Conservation (phyloP, 2,113 vertebrate genomes). For the Platycercus adscitus region DNA sequence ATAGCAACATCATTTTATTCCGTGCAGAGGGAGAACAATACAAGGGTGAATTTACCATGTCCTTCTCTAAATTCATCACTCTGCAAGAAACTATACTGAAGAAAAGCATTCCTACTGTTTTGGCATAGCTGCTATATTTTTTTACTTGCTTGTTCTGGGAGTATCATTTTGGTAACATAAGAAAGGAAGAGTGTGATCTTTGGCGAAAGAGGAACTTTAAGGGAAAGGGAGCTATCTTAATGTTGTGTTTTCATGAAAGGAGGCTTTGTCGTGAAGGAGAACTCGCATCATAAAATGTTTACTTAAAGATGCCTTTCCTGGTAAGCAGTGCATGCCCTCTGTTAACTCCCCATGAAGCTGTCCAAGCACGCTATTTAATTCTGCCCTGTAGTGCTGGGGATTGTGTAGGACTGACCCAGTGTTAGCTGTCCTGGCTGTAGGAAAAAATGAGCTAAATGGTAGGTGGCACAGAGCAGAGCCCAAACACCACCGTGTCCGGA, state of each 20-base stretch:
- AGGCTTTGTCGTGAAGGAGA: background rate
- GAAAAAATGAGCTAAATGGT: background rate
- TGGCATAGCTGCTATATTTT: background rate
- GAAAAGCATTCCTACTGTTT: background rate
- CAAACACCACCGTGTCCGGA: rapidly evolving
- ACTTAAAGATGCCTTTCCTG: background rate
- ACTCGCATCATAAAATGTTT: background rate
- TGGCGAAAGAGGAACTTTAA: background rate
- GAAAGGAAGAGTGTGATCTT: background rate
- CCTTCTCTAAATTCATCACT: background rate
- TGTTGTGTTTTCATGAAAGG: background rate
- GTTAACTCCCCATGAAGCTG: rapidly evolving
- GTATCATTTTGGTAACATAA: background rate
- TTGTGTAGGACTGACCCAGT: rapidly evolving
- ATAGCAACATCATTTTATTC: background rate
- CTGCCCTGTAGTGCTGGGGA: rapidly evolving
- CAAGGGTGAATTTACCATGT: background rate
- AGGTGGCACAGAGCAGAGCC: no score
- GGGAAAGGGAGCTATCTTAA: background rate
- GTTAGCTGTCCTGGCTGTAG: rapidly evolving
- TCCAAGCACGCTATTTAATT: background rate
- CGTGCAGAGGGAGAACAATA: background rate
- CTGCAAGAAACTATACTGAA: background rate
- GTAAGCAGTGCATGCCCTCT: background rate
- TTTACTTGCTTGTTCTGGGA: background rate